Conservation (phyloP, 2,888 invertebrate genomes). For the Oligia strigilis region DNA sequence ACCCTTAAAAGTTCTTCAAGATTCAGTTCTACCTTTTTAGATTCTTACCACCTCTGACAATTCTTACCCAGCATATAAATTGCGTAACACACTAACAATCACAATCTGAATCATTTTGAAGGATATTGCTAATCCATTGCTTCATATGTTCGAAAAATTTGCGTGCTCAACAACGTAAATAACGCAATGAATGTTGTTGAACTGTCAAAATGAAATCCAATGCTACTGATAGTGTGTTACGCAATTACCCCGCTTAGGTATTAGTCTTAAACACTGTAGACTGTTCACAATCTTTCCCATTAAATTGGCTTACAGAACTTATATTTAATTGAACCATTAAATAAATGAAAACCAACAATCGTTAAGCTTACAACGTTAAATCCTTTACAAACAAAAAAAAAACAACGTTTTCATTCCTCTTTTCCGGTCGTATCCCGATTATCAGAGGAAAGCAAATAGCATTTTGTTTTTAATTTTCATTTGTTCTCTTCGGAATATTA, state of each 20-base stretch:
- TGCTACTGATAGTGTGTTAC: no score
- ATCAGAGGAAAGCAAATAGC: conserved; percentile 19
- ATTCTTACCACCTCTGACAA: not conserved
- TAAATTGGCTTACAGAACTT: not conserved
- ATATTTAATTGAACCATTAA: conserved; percentile 5
- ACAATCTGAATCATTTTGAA: no score
- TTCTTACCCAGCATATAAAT: not conserved
- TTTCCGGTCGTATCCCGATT: not conserved
- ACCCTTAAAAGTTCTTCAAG: not conserved
- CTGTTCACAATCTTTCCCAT: not conserved
- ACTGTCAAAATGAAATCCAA: no score
- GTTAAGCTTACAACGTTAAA: conserved; percentile 33
- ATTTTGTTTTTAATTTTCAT: not conserved
- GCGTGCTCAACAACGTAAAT: no score
- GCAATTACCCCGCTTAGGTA: no score
- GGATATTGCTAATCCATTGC: no score
- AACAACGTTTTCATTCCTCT: conserved; percentile 5
- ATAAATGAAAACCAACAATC: conserved; percentile 16
- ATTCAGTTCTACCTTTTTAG: not conserved
- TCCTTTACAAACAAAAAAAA: conserved; percentile 26
- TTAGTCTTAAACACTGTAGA: no score
- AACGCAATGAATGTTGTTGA: no score
- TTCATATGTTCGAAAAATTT: no score
- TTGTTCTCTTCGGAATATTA: not conserved
- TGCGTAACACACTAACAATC: no score